phyloP scores from a whole-genome alignment of 2,888 invertebrate genomes.

The Pseudococcus longispinus region DNA sequence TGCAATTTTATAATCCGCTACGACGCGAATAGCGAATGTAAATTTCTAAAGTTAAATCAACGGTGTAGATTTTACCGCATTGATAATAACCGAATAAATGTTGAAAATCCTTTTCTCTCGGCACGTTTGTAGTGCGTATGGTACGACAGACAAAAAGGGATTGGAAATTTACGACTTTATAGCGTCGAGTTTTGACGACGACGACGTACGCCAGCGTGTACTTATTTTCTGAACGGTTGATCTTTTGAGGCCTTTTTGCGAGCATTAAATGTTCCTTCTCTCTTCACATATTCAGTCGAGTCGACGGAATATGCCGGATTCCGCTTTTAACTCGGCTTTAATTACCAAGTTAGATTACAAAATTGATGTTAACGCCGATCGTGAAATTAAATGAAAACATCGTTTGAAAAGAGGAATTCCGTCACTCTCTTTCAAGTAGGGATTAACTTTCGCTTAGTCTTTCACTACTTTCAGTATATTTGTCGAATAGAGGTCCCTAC shows the following conservation, averaged over 20 bases:
- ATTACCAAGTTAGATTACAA: constrained; percentile 16
- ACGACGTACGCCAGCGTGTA: background rate
- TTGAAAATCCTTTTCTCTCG: constrained; percentile 15
- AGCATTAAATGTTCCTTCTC: background rate
- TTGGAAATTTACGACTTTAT: constrained; percentile 41
- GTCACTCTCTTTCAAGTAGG: background rate
- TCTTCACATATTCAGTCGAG: background rate
- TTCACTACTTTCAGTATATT: background rate
- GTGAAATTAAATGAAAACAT: background rate
- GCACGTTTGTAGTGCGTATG: background rate
- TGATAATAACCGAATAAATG: constrained; percentile 54
- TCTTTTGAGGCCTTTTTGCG: background rate
- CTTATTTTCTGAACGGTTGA: constrained; percentile 10
- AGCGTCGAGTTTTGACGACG: background rate
- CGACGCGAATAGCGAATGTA: constrained; percentile 47
- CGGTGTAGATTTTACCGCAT: constrained; percentile 53
- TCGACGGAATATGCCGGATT: background rate
- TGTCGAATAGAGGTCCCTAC: background rate
- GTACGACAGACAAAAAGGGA: constrained; percentile 23
- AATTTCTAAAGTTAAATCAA: constrained; percentile 53
- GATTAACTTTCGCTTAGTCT: background rate
- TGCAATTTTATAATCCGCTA: constrained; percentile 53
- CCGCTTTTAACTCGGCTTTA: background rate
- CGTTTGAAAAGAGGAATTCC: background rate
- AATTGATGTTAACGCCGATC: constrained; percentile 7